A percentile compares a stretch with the other conserved stretches of the same genome.
phyloP scores from a whole-genome alignment of 2,888 invertebrate species.

The Leucoptera coffeella region DNA sequence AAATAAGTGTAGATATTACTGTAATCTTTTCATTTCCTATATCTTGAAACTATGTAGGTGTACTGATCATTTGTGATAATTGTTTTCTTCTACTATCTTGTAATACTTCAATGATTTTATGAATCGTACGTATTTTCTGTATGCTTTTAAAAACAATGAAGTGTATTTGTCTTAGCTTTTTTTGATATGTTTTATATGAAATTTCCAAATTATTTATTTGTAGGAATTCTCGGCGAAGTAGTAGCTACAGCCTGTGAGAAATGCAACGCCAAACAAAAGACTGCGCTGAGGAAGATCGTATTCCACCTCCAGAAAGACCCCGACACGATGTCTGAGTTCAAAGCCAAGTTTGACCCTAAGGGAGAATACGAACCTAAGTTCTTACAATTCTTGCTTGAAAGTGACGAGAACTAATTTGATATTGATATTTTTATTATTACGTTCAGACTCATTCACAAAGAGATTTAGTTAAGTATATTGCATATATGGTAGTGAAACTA shows the following conservation, averaged over 20 bases:
- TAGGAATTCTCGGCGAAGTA: conserved; percentile 31
- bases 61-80: no score
- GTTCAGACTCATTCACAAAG: background rate
- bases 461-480: background rate
- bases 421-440: conserved; percentile 1
- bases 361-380: conserved; percentile 23
- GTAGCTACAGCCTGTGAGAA: conserved; percentile 27
- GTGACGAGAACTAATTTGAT: background rate
- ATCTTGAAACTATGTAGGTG: no score
- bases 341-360: conserved; percentile 25
- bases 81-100: no score
- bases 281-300: conserved; percentile 18
- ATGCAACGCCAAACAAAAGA: conserved; percentile 20
- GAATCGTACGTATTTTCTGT: no score
- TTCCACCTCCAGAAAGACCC: conserved; percentile 23
- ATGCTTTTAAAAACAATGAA: background rate
- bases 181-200: background rate
- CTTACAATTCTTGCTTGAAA: conserved; percentile 10
- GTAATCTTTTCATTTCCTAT: no score
- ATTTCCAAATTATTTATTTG: conserved; percentile 6
- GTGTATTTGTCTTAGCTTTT: background rate
- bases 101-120: background rate
- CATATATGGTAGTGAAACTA: background rate
- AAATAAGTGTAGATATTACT: no score
- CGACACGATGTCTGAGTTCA: conserved; percentile 17